Evolutionary conservation across 2,797 vertebrate genomes (phyloP), one percentile per base, ranked within the genome.

Genomic region (Antrozous pallidus): DNA sequence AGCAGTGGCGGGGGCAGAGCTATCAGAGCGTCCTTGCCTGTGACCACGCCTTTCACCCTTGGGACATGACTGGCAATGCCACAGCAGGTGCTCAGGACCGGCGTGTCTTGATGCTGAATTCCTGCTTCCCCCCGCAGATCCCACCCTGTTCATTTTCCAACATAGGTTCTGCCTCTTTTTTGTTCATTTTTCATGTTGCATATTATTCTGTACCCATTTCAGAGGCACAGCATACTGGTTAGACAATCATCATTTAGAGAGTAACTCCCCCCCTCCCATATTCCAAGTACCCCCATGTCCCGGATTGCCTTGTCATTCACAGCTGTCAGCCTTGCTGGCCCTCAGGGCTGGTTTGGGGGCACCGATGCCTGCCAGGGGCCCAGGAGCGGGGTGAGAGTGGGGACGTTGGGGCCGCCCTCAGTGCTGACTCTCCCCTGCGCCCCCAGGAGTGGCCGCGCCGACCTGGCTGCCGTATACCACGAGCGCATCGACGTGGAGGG

Each of bases 401-500:
- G 36, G 20, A 24, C 13, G n/a, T 40, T 1, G 9, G 8, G 17
- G 3, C 5, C 40, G 17, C 45, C 28, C 40, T 58, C 36, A 51
- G 4, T 38, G 0, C 4, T 8, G 3, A 1, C 14, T 31, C 6
- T 85, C 36, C 24, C 38, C 74, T 51, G 5, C 7, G 20, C 77
- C 24, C 33, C 28, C 94, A 99, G 98, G 92, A 98, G 97, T 0
- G 96, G 97, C 95, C 97, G 97, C 0, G 98, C 99, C 0, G 98
- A 99, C 89, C 98, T 99, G 98, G 99, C 98, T 0, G 99, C 98
- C 0, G 98, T 99, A 58, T 99, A 99, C 97, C 98, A 99, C 0
- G 99, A 99, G 97, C 99, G 98, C 56, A 98, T 99, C 0, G 99
- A 99, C 0, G 98, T 99, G 77, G 98, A 99, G 97, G 99, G 99